phyloP scores from a whole-genome alignment of 2,797 vertebrate species.

The Heliangelus exortis region DNA sequence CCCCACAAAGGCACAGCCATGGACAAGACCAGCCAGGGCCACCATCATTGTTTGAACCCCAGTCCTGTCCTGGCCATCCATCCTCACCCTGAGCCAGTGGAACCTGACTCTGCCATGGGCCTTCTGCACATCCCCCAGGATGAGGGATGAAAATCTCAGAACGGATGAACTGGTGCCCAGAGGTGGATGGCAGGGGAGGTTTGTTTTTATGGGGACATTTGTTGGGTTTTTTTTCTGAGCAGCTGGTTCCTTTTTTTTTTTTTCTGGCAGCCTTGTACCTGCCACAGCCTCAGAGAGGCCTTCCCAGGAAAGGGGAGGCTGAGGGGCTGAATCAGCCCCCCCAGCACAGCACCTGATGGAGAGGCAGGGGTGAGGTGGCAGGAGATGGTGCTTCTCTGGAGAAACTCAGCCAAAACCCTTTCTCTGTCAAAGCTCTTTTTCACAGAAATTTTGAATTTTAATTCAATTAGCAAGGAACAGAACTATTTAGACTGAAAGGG shows the following conservation, averaged over 20 bases:
- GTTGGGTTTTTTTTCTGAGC: background rate
- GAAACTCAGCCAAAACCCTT: background rate
- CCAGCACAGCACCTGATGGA: accelerated
- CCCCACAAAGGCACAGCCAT: accelerated
- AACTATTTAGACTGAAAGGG: background rate
- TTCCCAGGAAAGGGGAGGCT: background rate
- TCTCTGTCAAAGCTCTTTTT: background rate
- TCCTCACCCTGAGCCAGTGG: accelerated
- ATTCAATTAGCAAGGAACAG: background rate
- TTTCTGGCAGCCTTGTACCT: background rate
- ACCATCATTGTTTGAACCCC: no score
- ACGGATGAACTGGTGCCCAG: background rate
- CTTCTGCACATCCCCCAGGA: accelerated
- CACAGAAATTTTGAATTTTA: background rate
- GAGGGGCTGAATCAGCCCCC: background rate
- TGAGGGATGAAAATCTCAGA: background rate
- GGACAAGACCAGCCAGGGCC: no score
- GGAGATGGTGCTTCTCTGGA: background rate
- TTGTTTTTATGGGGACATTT: no score
- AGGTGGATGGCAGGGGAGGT: background rate
- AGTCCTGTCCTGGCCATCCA: no score
- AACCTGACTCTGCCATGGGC: background rate
- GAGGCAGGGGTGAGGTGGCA: background rate
- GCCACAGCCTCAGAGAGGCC: accelerated
- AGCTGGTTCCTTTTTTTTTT: background rate